Base-by-base conservation (phyloP, 2,797 vertebrate species). In the Acropternis orthonyx region DNA sequence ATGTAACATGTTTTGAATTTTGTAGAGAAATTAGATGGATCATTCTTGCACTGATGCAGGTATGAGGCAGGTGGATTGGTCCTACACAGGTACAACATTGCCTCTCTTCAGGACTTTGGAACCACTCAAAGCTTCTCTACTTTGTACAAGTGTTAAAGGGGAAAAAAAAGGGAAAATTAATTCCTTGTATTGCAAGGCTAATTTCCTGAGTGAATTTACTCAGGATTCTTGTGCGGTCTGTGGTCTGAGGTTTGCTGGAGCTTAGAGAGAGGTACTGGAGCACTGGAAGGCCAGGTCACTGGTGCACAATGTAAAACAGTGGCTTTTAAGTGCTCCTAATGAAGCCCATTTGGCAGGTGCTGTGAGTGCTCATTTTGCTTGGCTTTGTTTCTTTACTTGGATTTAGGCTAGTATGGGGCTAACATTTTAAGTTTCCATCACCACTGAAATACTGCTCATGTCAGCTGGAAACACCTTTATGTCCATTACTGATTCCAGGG, bases 161-260 rank as follows among this genome's bases (percentile, higher is more conserved):
- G 9, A 2, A 1, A 1, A 17, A 62, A 17, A 62, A 30, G 10
- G 36, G 20, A 58, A 67, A 61, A 82, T 51, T 3, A 68, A 39
- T 72, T 61, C 24, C 36, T 66, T 59, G 4, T 85, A 17, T 66
- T 89, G 56, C 39, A 49, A 63, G 72, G n/a, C 34, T 82, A 58
- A 83, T 79, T 72, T 86, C 17, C 36, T 59, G 39, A 73, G 65
- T 59, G 5, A 51, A 48, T 90, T 92, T 69, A 32, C 39, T 55
- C 48, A 78, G 34, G 10, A 1, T 55, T 88, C 55, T 59, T 32
- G 8, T 2, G 0, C 2, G 1, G 5, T 22, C 16, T 44, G 16
- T 90, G 36, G 54, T 65, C 28, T 2, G 3, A 84, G 74, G 65
- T 66, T n/a, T 81, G 56, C 5, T 65, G 37, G 41, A 54, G 41